A percentile compares a stretch with the other conserved stretches of the same genome.
Evolutionary conservation across 2,113 vertebrate genomes (phyloP).

Genomic region (Phrynosoma blainvillii): DNA sequence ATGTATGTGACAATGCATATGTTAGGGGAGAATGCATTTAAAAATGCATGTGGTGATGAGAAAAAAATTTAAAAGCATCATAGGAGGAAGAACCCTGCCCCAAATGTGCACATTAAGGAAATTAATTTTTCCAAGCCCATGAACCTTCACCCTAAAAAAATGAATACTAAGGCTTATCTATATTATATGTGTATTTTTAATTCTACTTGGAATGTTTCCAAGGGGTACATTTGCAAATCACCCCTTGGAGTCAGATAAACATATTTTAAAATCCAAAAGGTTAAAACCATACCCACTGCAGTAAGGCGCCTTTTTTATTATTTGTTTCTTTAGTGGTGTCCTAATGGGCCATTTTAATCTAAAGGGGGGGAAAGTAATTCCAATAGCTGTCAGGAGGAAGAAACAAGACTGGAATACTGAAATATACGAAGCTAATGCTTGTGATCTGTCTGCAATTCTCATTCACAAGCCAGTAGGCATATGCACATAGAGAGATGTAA

Average conservation of each 20-base stretch:
- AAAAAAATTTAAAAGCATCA: too few relatives aligned
- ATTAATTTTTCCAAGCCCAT: too few relatives aligned
- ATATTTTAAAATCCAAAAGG: background rate
- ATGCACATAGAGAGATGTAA: background rate
- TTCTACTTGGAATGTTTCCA: background rate
- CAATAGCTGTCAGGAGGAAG: background rate
- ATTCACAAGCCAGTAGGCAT: background rate
- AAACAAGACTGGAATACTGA: background rate
- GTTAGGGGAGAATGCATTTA: too few relatives aligned
- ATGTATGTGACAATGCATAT: too few relatives aligned
- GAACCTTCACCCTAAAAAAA: background rate
- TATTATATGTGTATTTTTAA: background rate
- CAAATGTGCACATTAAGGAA: too few relatives aligned
- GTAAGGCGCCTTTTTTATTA: background rate
- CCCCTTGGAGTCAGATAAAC: background rate
- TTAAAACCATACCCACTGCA: background rate
- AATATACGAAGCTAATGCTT: background rate
- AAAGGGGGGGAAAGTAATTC: background rate
- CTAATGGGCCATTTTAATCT: slow-evolving; percentile 24
- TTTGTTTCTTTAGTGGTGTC: background rate
- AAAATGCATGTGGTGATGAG: too few relatives aligned
- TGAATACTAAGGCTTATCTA: background rate
- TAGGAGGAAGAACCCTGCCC: too few relatives aligned
- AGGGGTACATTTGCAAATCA: background rate
- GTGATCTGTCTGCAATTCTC: background rate